Base-by-base conservation (phyloP, 2,888 invertebrate species). In the Argyresthia goedartella region DNA sequence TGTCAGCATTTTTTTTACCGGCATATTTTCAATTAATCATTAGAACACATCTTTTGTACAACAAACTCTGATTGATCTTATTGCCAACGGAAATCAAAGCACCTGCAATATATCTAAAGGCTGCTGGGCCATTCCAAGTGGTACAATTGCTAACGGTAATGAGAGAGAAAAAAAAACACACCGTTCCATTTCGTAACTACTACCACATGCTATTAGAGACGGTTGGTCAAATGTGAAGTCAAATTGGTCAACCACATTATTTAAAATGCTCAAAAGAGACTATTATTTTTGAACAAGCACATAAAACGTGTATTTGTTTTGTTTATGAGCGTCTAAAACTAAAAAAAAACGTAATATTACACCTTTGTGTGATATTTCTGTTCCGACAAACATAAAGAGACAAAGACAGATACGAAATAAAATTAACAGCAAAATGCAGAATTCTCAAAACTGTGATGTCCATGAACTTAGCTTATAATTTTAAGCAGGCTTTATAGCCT, bases 381-480 rank as follows among this genome's bases (percentile, higher is more conserved):
- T 25, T 25, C 25, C 25, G 25, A 25, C 25, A 72, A 70, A 71
- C 57, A 65, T 61, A 61, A 59, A 6, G 25, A 25, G 25, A 25
- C 25, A 25, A 25, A 25, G n/a, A 39, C 10, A 39, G 39, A 8
- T 8, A 39, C 2, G 1, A 62, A 66, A 69, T 77, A 74, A 77
- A 77, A 65, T 69, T 66, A 62, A 64, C 62, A 80, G 81, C 80
- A 81, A 82, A 81, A 67, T 85, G 85, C 85, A 84, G 71, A 75
- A 67, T 74, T 78, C 73, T 64, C 61, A 70, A 70, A 67, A 79
- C 2, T 43, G 1, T 15, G 44, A 10, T 11, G 51, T 68, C 71
- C 79, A 57, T 79, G 78, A 79, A 79, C 48, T 48, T 48, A 36
- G 15, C n/a, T 45, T 25, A 44, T 44, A 8, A 44, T 15, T 8